Evolutionary conservation across 2,797 vertebrate species (phyloP).

Genomic region (Trachurus trachurus): DNA sequence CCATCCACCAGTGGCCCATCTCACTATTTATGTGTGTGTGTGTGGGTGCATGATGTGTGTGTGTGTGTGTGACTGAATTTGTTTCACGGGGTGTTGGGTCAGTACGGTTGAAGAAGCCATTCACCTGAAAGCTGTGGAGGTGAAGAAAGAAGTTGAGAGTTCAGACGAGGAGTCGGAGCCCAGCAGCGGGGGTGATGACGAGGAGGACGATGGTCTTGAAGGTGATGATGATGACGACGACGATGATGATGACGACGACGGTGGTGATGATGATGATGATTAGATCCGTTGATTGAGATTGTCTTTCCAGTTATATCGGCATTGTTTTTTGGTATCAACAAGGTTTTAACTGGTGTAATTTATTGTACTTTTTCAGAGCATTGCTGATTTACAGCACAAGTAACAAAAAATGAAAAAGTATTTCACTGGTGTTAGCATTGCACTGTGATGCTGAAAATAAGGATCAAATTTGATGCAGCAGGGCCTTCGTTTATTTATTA

Average conservation of each 20-base stretch:
- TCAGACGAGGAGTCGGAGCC: slow-evolving; percentile 66
- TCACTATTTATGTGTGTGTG: slow-evolving; percentile 32
- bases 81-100: slow-evolving; percentile 14
- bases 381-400: too few species aligned
- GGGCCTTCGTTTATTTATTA: too few species aligned
- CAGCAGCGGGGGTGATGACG: slow-evolving; percentile 61
- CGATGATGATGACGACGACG: not conserved
- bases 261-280: slow-evolving; percentile 25
- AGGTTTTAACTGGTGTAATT: not conserved
- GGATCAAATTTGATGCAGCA: not conserved
- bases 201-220: slow-evolving; percentile 14
- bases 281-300: slow-evolving; percentile 8
- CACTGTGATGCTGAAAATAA: not conserved
- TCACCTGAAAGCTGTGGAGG: slow-evolving; percentile 48
- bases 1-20: slow-evolving; percentile 5
- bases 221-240: slow-evolving; percentile 24
- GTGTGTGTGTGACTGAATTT: slow-evolving; percentile 12
- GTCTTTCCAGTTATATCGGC: not conserved
- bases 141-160: slow-evolving; percentile 48
- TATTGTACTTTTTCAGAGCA: not conserved
- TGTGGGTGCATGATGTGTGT: slow-evolving; percentile 2
- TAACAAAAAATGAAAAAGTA: too few species aligned
- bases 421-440: too few species aligned
- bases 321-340: not conserved
- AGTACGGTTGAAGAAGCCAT: slow-evolving; percentile 66